These are phyloP conservation scores for Arvicola amphibius DNA, from an alignment of 2,797 vertebrate species.

Conservation along the genomic window DNA sequence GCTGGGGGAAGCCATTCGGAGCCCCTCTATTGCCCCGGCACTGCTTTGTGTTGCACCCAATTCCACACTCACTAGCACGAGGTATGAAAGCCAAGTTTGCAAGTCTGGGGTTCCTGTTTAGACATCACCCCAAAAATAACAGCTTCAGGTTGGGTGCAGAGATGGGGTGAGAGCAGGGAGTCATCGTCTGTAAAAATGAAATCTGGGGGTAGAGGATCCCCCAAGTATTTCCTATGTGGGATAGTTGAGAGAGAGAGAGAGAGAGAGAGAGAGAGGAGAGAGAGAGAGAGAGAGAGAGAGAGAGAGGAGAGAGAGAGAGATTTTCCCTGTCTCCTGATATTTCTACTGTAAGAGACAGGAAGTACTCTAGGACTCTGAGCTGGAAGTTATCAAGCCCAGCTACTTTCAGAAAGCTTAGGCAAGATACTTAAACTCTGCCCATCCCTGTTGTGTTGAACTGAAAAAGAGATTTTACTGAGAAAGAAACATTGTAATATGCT, in stretches of 20 bases:
- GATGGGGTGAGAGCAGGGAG: neutral
- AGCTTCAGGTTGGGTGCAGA: neutral
- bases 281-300: neutral
- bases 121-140: neutral
- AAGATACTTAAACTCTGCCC: neutral
- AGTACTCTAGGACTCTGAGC: neutral
- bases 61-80: rapidly evolving
- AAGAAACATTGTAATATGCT: neutral
- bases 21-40: neutral
- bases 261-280: neutral
- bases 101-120: neutral
- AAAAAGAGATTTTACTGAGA: neutral
- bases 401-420: neutral
- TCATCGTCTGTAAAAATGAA: neutral
- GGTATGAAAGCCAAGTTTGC: neutral
- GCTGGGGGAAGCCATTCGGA: neutral
- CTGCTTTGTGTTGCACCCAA: neutral
- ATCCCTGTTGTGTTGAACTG: neutral
- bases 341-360: neutral
- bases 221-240: neutral
- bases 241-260: neutral
- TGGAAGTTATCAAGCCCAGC: neutral
- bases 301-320: rapidly evolving
- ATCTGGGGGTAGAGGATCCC: neutral
- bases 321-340: neutral